phyloP scores from a whole-genome alignment of 2,888 invertebrate species.

The Drosophila subquinaria region DNA sequence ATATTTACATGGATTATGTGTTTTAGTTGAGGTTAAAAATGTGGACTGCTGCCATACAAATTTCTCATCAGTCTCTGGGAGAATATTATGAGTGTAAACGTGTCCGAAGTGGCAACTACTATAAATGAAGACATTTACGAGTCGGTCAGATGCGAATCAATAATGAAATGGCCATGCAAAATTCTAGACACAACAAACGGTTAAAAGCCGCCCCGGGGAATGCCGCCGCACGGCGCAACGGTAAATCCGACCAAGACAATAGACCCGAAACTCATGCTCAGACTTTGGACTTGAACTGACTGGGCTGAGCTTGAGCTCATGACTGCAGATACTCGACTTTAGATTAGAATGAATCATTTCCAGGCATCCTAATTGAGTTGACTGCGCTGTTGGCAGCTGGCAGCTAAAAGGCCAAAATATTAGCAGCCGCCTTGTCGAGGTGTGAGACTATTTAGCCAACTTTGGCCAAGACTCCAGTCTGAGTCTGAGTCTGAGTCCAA shows the following conservation, averaged over 20 bases:
- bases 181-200: constrained; percentile 71
- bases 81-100: constrained; percentile 20
- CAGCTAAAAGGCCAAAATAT: constrained; percentile 71
- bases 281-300: constrained; percentile 22
- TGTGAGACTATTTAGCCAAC: constrained; percentile 77
- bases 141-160: constrained; percentile 66
- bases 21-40: background rate
- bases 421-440: constrained; percentile 67
- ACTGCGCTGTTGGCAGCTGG: constrained; percentile 44
- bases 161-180: constrained; percentile 77
- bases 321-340: constrained; percentile 77
- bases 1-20: background rate
- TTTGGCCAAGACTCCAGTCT: constrained; percentile 13
- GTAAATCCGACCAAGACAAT: constrained; percentile 52
- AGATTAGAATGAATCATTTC: constrained; percentile 80
- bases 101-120: constrained; percentile 30
- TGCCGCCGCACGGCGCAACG: constrained; percentile 65
- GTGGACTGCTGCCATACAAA: constrained; percentile 6
- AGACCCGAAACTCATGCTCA: constrained; percentile 14
- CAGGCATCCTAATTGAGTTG: constrained; percentile 80
- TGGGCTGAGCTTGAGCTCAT: constrained; percentile 54
- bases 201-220: constrained; percentile 61
- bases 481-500: constrained; percentile 14
- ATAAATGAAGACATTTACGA: constrained; percentile 72
- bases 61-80: constrained; percentile 38